Percentiles rank a stretch among this genome's conserved stretches.
These are phyloP conservation scores for Tridacna crocea DNA, from an alignment of 2,888 invertebrate species.

Conservation along the genomic window DNA sequence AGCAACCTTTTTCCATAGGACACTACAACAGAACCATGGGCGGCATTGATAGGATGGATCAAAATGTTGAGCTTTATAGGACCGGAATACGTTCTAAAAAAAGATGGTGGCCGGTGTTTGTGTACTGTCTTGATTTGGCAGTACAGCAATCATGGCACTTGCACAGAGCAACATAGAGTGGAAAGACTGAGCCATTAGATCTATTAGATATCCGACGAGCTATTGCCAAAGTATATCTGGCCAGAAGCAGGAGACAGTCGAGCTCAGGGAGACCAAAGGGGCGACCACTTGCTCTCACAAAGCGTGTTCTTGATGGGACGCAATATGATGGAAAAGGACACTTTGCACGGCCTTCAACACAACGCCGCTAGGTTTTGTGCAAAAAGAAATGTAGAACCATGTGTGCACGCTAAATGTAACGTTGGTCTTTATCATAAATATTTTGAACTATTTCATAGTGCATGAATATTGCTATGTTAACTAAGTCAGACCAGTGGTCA, in stretches of 20 bases:
- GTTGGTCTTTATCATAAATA: too few species aligned
- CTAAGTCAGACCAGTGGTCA: too few species aligned
- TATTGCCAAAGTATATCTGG: conserved; percentile 1
- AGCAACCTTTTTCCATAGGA: too few species aligned
- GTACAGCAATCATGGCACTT: too few species aligned
- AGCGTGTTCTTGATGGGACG: background rate
- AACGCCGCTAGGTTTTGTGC: background rate
- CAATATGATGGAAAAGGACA: background rate
- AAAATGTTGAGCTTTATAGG: too few species aligned
- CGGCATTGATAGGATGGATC: too few species aligned
- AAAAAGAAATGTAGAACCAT: background rate
- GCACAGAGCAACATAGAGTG: conserved; percentile 1
- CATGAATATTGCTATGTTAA: too few species aligned
- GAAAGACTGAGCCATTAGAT: background rate
- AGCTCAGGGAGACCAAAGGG: background rate
- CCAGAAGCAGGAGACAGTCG: background rate
- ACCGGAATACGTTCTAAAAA: conserved; percentile 20
- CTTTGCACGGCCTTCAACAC: background rate
- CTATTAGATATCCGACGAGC: background rate
- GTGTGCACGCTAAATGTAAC: too few species aligned
- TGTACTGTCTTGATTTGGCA: background rate
- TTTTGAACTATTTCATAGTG: too few species aligned
- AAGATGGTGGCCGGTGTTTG: conserved; percentile 14
- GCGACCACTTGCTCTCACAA: background rate
- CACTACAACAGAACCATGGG: too few species aligned